These are phyloP conservation scores for Prenolepis imparis DNA, from an alignment of 2,888 invertebrate genomes.

Conservation along the genomic window DNA sequence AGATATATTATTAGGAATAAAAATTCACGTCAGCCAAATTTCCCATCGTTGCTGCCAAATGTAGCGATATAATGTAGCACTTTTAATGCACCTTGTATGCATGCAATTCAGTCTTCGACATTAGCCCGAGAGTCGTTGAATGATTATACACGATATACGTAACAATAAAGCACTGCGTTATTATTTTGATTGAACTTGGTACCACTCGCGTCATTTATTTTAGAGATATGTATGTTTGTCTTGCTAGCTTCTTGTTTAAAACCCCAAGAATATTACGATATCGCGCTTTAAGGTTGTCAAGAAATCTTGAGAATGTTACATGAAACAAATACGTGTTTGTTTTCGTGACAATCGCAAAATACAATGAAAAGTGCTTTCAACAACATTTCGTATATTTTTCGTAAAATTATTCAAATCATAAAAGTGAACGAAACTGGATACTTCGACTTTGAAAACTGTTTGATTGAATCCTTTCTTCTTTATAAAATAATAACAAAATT, in stretches of 20 bases:
- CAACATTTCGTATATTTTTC: background rate
- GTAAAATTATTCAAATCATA: background rate
- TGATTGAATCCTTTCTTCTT: background rate
- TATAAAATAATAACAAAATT: background rate
- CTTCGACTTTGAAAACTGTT: background rate
- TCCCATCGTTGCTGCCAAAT: slow-evolving; percentile 10
- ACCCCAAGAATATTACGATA: slow-evolving; percentile 21
- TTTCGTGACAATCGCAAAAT: slow-evolving; percentile 25
- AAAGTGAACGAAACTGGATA: background rate
- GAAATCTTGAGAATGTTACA: slow-evolving; percentile 6
- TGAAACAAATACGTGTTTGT: background rate
- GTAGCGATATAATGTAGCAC: background rate
- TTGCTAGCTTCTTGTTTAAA: background rate
- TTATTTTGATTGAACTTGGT: slow-evolving; percentile 27
- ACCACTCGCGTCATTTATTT: slow-evolving; percentile 14
- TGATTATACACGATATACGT: background rate
- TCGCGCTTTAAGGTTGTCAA: slow-evolving; percentile 38
- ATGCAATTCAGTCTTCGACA: background rate
- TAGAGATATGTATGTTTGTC: background rate
- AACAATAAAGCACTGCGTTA: background rate
- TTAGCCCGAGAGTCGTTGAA: background rate
- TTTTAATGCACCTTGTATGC: background rate
- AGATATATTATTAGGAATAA: slow-evolving; percentile 35
- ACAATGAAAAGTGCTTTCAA: background rate
- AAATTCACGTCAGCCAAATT: slow-evolving; percentile 33